Base-by-base conservation (phyloP, 2,113 vertebrate genomes). In the Gobius niger region DNA sequence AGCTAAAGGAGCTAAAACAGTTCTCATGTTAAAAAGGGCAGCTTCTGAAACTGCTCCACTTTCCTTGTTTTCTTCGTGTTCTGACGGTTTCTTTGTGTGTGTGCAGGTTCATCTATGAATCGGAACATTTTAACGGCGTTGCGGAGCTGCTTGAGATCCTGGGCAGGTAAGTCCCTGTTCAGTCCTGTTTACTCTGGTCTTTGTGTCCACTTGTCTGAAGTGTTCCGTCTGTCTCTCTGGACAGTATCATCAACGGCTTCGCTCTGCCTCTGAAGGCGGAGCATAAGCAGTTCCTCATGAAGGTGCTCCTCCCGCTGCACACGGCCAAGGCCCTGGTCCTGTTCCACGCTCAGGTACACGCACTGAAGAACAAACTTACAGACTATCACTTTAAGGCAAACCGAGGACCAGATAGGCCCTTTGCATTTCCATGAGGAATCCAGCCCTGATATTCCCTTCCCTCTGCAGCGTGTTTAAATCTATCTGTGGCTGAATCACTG, bases 201-300 rank as follows among this genome's bases (percentile, higher is more conserved):
- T 0, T 47, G 1, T 49, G 53, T 6, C 2, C 18, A 34, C 19
- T 63, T 16, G 64, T 52, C 34, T 47, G 1, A 46, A 46, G 57
- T 57, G 60, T 44, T 63, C 52, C 81, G 80, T 91, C 61, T 68
- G 60, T 78, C 91, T 84, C 5, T 53, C 24, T 34, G 24, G 16
- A 63, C 91, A 99, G 98, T 91, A 99, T 99, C 91, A 99, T 99
- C 92, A 99, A 99, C 76, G 97, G 98, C 71, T 99, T 99, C 90
- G 98, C 98, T 53, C 91, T 99, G 91, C 98, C 98, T 66, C 92
- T 99, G 93, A 99, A 99, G 91, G 93, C 95, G 12, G 98, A 99
- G 89, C 98, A 99, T 92, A 99, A 97, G 86, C 98, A 99, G 90
- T 99, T 99, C 91, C 94, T 99, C 83, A 95, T 98, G 96, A 99